A percentile compares a stretch with the other conserved stretches of the same genome.
Conservation (phyloP, 2,888 invertebrate species). For the Sarcophaga subvicina region DNA sequence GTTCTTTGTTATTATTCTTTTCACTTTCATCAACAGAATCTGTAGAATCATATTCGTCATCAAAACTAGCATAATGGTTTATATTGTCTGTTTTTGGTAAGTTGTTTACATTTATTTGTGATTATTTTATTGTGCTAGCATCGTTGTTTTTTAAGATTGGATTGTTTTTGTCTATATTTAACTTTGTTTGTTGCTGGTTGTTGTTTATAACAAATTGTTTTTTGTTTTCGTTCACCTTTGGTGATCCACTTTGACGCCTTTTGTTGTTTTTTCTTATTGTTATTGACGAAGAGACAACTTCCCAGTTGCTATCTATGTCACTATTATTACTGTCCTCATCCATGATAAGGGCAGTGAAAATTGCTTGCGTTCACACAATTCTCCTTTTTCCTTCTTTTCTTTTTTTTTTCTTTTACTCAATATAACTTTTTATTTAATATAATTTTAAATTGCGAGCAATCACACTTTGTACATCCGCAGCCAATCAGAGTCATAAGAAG, state of each 20-base stretch:
- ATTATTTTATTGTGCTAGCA: not conserved
- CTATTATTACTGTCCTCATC: not conserved
- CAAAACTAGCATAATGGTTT: not conserved
- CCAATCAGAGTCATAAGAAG: no score
- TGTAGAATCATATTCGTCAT: not conserved
- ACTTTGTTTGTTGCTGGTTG: not conserved
- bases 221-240: not conserved
- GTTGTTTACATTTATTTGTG: not conserved
- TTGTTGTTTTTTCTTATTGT: no score
- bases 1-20: no score
- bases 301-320: not conserved
- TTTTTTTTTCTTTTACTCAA: no score
- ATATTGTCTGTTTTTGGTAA: not conserved
- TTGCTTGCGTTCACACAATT: no score
- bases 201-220: not conserved
- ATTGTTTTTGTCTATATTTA: not conserved
- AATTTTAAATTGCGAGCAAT: no score
- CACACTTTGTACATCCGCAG: no score
- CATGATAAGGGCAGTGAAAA: not conserved
- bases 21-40: no score
- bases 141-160: not conserved
- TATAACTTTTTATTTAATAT: no score
- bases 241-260: not conserved
- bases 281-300: not conserved
- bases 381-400: no score